Base-by-base conservation (phyloP, 2,888 invertebrate species). In the Caprella mutica region DNA sequence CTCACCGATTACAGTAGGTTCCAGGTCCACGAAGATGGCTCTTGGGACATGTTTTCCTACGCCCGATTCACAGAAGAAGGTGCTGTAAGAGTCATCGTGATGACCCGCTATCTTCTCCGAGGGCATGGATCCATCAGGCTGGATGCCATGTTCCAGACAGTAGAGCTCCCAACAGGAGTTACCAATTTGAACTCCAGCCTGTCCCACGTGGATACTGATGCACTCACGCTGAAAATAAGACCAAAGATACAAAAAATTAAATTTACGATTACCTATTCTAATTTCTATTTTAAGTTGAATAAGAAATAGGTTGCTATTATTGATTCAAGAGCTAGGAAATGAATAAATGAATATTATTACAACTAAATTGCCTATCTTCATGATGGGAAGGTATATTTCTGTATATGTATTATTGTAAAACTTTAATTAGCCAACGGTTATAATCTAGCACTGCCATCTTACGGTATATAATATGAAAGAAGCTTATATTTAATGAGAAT, bases 41-140 rank as follows among this genome's bases (percentile, higher is more conserved):
- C 91, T 77, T 0, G 92, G 92, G 53, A 91, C 89, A 78, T 88
- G 86, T 72, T 89, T 91, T 14, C 90, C 89, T 55, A 83, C 77
- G 65, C 81, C 85, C 2, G 89, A 90, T 71, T 91, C 89, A 43
- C 46, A 52, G 65, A 73, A 72, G 70, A 77, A 77, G 70, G 77
- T 77, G 17, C 76, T 76, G 70, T 74, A 77, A 33, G 75, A 76
- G 63, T 76, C 75, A 67, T 77, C 77, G 35, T 72, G 67, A 14
- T 65, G 65, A 4, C 68, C 68, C 9, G 67, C 52, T 5, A 66
- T 66, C 53, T 68, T 66, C 56, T 69, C 68, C 17, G 66, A 65
- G n/a, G 68, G 68, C 68, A 69, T 68, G 30, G 65, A 65, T 3
- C 68, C 73, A 67, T 75, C 75, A 35, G 77, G 77, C 66, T 74